Evolutionary conservation across 2,113 vertebrate genomes (phyloP).

Genomic region (Corythaixoides concolor): DNA sequence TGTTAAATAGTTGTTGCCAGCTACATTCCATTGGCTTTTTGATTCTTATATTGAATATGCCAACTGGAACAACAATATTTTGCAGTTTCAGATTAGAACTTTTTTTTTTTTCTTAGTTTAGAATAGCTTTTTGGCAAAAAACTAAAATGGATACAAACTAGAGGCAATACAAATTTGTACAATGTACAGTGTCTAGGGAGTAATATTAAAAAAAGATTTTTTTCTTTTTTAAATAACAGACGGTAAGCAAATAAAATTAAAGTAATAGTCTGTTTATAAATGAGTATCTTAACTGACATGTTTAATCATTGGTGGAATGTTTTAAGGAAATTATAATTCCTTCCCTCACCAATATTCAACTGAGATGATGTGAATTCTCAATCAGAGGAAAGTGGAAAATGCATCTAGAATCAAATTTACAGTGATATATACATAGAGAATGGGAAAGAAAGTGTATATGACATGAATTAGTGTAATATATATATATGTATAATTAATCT

Average conservation of each 20-base stretch:
- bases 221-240: background rate
- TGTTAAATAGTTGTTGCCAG: constrained; percentile 60
- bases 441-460: background rate
- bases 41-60: constrained; percentile 6
- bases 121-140: background rate
- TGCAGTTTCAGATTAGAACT: background rate
- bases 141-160: background rate
- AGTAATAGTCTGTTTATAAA: background rate
- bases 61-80: background rate
- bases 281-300: background rate
- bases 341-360: background rate
- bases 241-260: background rate
- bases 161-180: background rate
- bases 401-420: background rate
- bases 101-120: background rate
- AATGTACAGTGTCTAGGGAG: background rate
- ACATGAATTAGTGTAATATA: background rate
- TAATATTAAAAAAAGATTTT: background rate
- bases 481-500: background rate
- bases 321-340: background rate
- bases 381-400: background rate
- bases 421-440: background rate
- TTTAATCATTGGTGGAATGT: constrained; percentile 6
- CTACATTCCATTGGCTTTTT: constrained; percentile 23
- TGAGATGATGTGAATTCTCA: background rate